Evolutionary conservation across 2,113 vertebrate species (phyloP), one percentile per base, ranked within the genome.

Genomic region (Mionectes macconnelli): DNA sequence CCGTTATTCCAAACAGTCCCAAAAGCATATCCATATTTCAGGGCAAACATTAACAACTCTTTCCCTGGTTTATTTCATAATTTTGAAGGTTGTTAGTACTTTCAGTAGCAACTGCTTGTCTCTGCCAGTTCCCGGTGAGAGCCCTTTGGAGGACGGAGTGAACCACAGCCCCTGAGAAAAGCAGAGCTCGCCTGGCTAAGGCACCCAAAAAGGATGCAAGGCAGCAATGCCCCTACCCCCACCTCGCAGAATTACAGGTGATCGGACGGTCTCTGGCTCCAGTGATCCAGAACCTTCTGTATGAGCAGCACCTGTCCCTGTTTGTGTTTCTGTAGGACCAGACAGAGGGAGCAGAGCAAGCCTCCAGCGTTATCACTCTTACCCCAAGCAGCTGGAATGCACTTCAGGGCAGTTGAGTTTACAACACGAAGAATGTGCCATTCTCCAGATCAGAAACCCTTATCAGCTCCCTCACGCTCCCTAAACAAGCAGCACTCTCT

Each of bases 261-360:
- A 5, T 5, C 11, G 72, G 18, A 3, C 47, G 60, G 21, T 0
- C 33, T 23, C 15, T 12, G 57, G 53, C 1, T 6, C 25, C 52
- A 31, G 0, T 0, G 0, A 7, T 3, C 30, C 3, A 24, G 55
- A 2, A 23, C 12, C 33, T 47, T 7, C 10, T 44, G 28, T 11
- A 14, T 2, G 20, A 40, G 7, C 31, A 33, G 30, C 0, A 73
- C 10, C 2, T 20, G 35, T 6, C 31, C 6, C 89, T 25, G 1
- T 3, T 8, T 13, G 2, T 1, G 9, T 3, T n/a, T 57, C 67
- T 33, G 30, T 9, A 6, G 42, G 6, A 14, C 47, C 83, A 25
- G 30, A 33, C 39, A 10, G n/a, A 35, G 30, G 19, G 4, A 25
- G 31, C 16, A 30, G 44, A 64, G 49, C 62, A 59, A 19, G 25